These are phyloP conservation scores for Melieria crassipennis DNA, from an alignment of 2,888 invertebrate species.

Conservation along the genomic window DNA sequence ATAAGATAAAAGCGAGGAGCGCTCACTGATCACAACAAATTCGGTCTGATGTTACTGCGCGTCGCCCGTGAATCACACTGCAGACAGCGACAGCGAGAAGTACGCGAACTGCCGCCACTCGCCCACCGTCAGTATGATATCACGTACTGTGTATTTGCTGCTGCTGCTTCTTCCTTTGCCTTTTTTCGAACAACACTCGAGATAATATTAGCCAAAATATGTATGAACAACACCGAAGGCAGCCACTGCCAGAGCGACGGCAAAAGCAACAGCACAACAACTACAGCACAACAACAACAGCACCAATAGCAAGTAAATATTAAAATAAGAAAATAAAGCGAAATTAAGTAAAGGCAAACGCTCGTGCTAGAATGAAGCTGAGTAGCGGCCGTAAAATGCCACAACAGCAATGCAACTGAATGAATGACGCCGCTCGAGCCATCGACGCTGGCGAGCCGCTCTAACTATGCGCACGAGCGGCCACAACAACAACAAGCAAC, in stretches of 20 bases:
- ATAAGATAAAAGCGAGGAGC: slow-evolving; percentile 9
- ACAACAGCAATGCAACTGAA: slow-evolving; percentile 23
- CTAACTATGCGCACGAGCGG: too few relatives aligned
- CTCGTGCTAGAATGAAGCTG: not conserved
- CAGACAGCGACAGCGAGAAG: too few relatives aligned
- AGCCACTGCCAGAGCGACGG: not conserved
- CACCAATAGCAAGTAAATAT: too few relatives aligned
- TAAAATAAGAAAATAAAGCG: too few relatives aligned
- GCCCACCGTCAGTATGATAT: slow-evolving; percentile 21
- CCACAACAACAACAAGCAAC: too few relatives aligned
- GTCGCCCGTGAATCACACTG: slow-evolving; percentile 15
- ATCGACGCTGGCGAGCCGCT: too few relatives aligned
- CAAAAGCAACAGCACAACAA: not conserved
- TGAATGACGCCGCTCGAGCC: too few relatives aligned
- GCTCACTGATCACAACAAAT: not conserved
- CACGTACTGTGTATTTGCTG: slow-evolving; percentile 11
- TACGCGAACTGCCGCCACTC: not conserved
- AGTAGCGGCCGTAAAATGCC: not conserved
- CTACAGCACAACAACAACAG: not conserved
- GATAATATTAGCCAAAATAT: slow-evolving; percentile 16
- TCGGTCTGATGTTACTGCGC: not conserved
- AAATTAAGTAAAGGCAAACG: too few relatives aligned
- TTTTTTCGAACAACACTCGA: slow-evolving; percentile 16
- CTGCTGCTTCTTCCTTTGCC: too few relatives aligned
- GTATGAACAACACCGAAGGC: not conserved